Percentiles rank a stretch among this genome's conserved stretches.
phyloP scores from a whole-genome alignment of 1,140 invertebrate species.

The Ceratina japonica region DNA sequence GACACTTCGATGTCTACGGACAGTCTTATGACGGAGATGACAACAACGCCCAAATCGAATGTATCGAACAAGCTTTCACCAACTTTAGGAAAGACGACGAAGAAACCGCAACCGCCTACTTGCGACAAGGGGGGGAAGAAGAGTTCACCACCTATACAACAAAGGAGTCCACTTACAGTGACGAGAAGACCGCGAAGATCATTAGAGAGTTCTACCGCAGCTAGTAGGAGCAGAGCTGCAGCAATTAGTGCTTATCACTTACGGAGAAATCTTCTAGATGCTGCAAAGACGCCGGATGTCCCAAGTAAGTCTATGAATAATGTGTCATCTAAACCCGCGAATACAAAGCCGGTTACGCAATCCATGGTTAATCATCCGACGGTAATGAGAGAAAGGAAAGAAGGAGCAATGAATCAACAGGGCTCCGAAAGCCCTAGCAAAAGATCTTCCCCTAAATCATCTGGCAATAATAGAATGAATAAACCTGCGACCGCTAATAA shows the following conservation, averaged over 20 bases:
- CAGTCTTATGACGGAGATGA: slow-evolving; percentile 73
- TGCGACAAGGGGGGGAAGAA: slow-evolving; percentile 68
- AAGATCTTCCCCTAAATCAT: slow-evolving; percentile 73
- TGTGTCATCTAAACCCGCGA: slow-evolving; percentile 33
- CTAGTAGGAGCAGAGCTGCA: slow-evolving; percentile 75
- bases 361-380: slow-evolving; percentile 27
- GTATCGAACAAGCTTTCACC: slow-evolving; percentile 73
- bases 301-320: slow-evolving; percentile 61
- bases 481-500: slow-evolving; percentile 50
- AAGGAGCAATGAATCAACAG: slow-evolving; percentile 58
- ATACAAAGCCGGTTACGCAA: slow-evolving; percentile 48
- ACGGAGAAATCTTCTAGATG: slow-evolving; percentile 74
- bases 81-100: slow-evolving; percentile 62
- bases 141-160: slow-evolving; percentile 70
- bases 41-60: slow-evolving; percentile 70
- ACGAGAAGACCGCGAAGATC: slow-evolving; percentile 65
- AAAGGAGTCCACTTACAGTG: slow-evolving; percentile 64
- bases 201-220: slow-evolving; percentile 74
- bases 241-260: slow-evolving; percentile 73
- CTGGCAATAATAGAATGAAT: slow-evolving; percentile 57
- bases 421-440: slow-evolving; percentile 72
- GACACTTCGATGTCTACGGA: slow-evolving; percentile 77
- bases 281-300: slow-evolving; percentile 75
- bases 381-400: slow-evolving; percentile 67
- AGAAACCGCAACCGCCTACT: slow-evolving; percentile 51